Percentiles rank a stretch among this genome's conserved stretches.
Conservation (phyloP, 1,140 invertebrate species). For the Plodia interpunctella region DNA sequence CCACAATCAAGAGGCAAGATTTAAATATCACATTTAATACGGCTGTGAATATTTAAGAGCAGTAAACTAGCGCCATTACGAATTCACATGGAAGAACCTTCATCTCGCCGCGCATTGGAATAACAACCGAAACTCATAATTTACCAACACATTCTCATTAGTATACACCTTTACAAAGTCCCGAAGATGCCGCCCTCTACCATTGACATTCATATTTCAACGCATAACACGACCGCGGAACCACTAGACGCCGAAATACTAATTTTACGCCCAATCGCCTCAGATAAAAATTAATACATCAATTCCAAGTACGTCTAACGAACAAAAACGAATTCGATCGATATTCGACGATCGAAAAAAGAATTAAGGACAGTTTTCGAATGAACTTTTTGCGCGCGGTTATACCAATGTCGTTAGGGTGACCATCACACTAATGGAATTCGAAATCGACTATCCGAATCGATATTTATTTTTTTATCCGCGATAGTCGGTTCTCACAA, state of each 20-base stretch:
- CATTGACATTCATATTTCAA: conserved; percentile 70
- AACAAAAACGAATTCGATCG: conserved; percentile 47
- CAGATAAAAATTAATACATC: conserved; percentile 70
- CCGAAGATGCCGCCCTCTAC: conserved; percentile 50
- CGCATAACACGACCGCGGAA: conserved; percentile 54
- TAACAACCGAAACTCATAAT: conserved; percentile 55
- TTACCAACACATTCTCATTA: conserved; percentile 54
- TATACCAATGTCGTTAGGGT: conserved; percentile 62
- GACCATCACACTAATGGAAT: conserved; percentile 59
- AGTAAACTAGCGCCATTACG: conserved; percentile 38
- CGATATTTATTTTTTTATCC: conserved; percentile 38
- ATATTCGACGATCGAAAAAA: conserved; percentile 53
- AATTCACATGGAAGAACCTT: conserved; percentile 58
- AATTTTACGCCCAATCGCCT: conserved; percentile 71
- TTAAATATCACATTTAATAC: conserved; percentile 30
- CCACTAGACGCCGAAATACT: conserved; percentile 49
- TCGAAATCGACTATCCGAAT: conserved; percentile 43
- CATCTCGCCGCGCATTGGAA: conserved; percentile 58
- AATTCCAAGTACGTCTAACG: conserved; percentile 33
- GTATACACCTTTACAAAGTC: conserved; percentile 56
- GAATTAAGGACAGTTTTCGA: conserved; percentile 49
- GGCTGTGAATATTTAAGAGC: conserved; percentile 35
- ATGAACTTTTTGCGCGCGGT: conserved; percentile 53
- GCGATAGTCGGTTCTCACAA: conserved; percentile 48
- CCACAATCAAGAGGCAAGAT: conserved; percentile 20